Evolutionary conservation across 2,797 vertebrate species (phyloP), one percentile per base, ranked within the genome.

Genomic region (Aratinga solstitialis): DNA sequence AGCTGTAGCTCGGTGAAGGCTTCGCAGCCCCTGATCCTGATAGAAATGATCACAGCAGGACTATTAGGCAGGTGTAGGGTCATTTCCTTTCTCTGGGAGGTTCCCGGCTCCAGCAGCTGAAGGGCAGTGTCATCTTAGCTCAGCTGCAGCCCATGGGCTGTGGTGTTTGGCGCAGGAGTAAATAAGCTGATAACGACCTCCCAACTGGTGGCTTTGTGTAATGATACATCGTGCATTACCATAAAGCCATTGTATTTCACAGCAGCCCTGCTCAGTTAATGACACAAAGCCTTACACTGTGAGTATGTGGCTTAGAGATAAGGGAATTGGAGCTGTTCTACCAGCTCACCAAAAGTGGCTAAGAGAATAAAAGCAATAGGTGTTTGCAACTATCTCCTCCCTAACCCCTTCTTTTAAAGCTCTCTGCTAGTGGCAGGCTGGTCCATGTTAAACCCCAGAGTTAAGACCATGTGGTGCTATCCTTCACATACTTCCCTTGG

Each of bases 161-260:
- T 13, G 10, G 36, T 17, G 38, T 81, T 86, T 91, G 47, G 47
- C 50, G 19, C 2, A 24, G 66, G 42, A 63, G 67, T 82, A 69
- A 91, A 83, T 77, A 87, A 89, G 73, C 82, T 88, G 79, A 20
- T 92, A 78, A 84, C 38, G 62, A 83, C 56, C 78, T 92, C 62
- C 16, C 16, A 29, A 4, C 51, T 74, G 6, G 2, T 30, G 61
- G 63, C 40, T 93, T 87, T 63, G 20, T 73, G 50, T 30, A 63
- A 61, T 54, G 86, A 68, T 23, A 76, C 32, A 24, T 56, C 76
- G 8, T 43, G 61, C 75, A 56, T 93, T 92, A 67, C 71, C 81
- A 90, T 91, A 82, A 96, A 89, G 13, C 87, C 73, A 38, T 83
- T 85, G 32, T 5, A 4, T 66, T 66, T 71, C 1, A 2, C 29